Evolutionary conservation across 2,797 vertebrate genomes (phyloP).

Genomic region (Yasuhikotakia modesta): DNA sequence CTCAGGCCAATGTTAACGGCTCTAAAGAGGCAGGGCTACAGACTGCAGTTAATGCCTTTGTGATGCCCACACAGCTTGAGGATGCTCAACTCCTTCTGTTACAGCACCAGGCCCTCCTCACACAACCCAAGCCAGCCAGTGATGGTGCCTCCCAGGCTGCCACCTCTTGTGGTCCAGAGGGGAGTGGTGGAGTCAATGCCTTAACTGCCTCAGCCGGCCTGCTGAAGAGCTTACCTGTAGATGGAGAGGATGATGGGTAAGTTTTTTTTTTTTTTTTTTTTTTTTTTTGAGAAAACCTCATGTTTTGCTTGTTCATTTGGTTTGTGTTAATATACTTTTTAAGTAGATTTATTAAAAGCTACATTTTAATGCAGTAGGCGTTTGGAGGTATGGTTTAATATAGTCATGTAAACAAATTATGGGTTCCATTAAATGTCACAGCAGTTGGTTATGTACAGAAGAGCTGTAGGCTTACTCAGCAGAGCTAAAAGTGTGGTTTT

Average conservation of each 20-base stretch:
- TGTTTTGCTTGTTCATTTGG: not conserved
- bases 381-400: slow-evolving; percentile 6
- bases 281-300: not conserved
- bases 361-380: not conserved
- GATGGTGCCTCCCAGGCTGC: slow-evolving; percentile 74
- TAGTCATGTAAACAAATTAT: not conserved
- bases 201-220: slow-evolving; percentile 84
- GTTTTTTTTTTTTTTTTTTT: slow-evolving; percentile 62
- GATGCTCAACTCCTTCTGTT: slow-evolving; percentile 87
- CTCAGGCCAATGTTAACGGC: slow-evolving; percentile 77
- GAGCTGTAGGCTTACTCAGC: not conserved
- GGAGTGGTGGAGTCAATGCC: slow-evolving; percentile 74
- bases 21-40: slow-evolving; percentile 66
- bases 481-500: not conserved
- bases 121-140: slow-evolving; percentile 76
- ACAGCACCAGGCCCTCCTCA: slow-evolving; percentile 84
- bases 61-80: slow-evolving; percentile 84
- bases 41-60: slow-evolving; percentile 76
- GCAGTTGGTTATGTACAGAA: not conserved
- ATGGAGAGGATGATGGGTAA: slow-evolving; percentile 98
- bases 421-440: slow-evolving; percentile 4
- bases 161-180: slow-evolving; percentile 76
- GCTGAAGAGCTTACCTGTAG: slow-evolving; percentile 87
- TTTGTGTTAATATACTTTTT: not conserved
- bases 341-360: slow-evolving; percentile 2